Conservation (phyloP, 2,888 invertebrate genomes). For the Scaptodrosophila latifasciaeformis region DNA sequence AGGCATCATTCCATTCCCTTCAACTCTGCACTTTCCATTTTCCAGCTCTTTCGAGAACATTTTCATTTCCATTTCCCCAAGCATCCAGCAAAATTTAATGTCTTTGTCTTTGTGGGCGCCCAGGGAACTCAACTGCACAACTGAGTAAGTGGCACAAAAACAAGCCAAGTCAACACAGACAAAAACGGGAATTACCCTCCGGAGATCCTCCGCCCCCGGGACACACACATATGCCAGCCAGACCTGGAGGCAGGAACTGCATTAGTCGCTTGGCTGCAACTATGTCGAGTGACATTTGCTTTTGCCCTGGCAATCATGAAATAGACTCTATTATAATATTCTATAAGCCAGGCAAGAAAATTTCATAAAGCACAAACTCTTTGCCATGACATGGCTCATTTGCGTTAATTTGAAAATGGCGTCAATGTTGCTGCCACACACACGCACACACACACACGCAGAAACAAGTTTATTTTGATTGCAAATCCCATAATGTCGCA, state of each 20-base stretch:
- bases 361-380: constrained; percentile 24
- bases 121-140: background rate
- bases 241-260: constrained; percentile 28
- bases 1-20: constrained; percentile 5
- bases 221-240: constrained; percentile 9
- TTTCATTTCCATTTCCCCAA: no score
- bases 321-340: constrained; percentile 33
- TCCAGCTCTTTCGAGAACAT: no score
- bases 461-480: no score
- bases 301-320: constrained; percentile 36
- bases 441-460: background rate
- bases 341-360: constrained; percentile 16
- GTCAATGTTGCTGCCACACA: constrained; percentile 11
- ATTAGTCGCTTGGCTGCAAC: no score
- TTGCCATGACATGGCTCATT: constrained; percentile 33
- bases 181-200: constrained; percentile 10
- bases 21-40: no score
- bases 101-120: constrained; percentile 38
- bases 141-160: constrained; percentile 36
- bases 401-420: constrained; percentile 29
- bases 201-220: background rate
- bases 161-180: constrained; percentile 37
- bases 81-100: constrained; percentile 44
- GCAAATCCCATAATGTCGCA: constrained; percentile 4
- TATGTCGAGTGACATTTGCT: no score